Evolutionary conservation across 2,888 invertebrate species (phyloP).

Genomic region (Nesidiocoris tenuis): DNA sequence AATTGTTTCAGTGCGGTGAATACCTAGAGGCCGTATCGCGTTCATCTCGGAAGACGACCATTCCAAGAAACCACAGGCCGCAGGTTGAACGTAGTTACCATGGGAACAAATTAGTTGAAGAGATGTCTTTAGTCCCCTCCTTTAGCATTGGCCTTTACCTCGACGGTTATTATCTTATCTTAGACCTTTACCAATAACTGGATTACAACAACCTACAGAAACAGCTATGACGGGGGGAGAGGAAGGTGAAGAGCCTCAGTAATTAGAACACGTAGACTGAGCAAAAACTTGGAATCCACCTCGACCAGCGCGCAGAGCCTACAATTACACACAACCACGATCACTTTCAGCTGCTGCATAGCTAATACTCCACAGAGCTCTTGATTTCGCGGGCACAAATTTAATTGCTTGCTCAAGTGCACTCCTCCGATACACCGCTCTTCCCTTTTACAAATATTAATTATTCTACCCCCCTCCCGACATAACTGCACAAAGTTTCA

Average conservation of each 20-base stretch:
- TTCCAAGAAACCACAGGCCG: not conserved
- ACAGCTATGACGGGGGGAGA: not conserved
- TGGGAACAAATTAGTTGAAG: constrained; percentile 25
- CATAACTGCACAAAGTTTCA: not conserved
- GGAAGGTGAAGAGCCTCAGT: not conserved
- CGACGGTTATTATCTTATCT: constrained; percentile 38
- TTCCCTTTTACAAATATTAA: not conserved
- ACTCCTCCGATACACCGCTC: not conserved
- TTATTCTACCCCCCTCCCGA: not conserved
- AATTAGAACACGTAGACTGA: not conserved
- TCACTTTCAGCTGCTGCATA: not conserved
- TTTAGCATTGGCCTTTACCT: not conserved
- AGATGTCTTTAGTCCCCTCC: constrained; percentile 12
- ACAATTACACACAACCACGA: not conserved
- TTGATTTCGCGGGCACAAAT: not conserved
- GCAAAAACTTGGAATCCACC: not conserved
- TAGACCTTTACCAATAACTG: constrained; percentile 30
- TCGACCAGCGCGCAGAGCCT: too few relatives aligned
- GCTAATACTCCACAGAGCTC: not conserved
- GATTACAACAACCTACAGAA: constrained; percentile 16
- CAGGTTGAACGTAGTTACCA: constrained; percentile 25
- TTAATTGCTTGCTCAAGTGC: not conserved
- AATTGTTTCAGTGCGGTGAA: not conserved
- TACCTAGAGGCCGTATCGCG: not conserved
- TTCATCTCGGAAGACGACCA: not conserved